These are phyloP conservation scores for Vanacampus margaritifer DNA, from an alignment of 2,113 vertebrate species.

Conservation along the genomic window DNA sequence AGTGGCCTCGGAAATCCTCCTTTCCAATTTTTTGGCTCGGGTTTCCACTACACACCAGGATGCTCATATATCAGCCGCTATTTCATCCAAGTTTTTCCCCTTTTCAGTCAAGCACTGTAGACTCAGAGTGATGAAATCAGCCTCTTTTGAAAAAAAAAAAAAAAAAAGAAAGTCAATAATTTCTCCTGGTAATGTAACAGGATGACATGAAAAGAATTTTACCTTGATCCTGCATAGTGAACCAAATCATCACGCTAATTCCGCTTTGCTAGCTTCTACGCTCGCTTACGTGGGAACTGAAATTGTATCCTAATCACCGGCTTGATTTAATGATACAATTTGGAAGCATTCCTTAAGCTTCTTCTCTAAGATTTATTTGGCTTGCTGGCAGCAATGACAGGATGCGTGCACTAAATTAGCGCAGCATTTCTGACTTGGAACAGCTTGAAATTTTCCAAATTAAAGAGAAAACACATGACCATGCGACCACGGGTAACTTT, in stretches of 20 bases:
- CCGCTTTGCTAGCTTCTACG: slow-evolving; percentile 17
- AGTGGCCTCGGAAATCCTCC: slow-evolving; percentile 22
- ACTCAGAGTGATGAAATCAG: slow-evolving; percentile 15
- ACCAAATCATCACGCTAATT: slow-evolving; percentile 32
- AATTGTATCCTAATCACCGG: slow-evolving; percentile 39
- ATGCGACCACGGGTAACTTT: not conserved
- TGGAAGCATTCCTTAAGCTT: slow-evolving; percentile 31
- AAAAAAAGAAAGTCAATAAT: slow-evolving; percentile 19
- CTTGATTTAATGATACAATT: slow-evolving; percentile 45
- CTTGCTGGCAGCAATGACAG: slow-evolving; percentile 12
- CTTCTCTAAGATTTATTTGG: slow-evolving; percentile 18
- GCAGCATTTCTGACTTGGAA: slow-evolving; percentile 19
- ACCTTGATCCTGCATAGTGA: slow-evolving; percentile 22
- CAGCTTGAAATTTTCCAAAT: slow-evolving; percentile 16
- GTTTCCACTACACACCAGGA: slow-evolving; percentile 9
- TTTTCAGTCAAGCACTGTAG: slow-evolving; percentile 26
- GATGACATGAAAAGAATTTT: slow-evolving; percentile 9
- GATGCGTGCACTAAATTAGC: slow-evolving; percentile 5
- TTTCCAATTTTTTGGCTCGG: slow-evolving; percentile 21
- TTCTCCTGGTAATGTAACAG: slow-evolving; percentile 9
- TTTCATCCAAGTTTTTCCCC: slow-evolving; percentile 37
- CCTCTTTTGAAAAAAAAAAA: slow-evolving; percentile 16
- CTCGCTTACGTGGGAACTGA: slow-evolving; percentile 22
- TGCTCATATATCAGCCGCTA: slow-evolving; percentile 29
- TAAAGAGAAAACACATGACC: slow-evolving; percentile 2